phyloP scores from a whole-genome alignment of 2,888 invertebrate species.

The Eupithecia subfuscata region DNA sequence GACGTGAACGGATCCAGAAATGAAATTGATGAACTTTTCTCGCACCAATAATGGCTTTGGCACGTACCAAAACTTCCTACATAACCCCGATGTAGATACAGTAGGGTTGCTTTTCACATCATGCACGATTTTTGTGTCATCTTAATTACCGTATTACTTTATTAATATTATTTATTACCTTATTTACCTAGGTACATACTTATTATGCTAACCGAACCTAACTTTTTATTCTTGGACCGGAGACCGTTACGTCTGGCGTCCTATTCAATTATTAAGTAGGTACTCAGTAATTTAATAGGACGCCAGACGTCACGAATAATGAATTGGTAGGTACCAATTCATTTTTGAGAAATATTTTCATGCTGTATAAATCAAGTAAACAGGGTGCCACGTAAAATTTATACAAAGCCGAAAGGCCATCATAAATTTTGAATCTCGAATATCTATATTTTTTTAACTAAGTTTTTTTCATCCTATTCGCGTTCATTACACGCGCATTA shows the following conservation, averaged over 20 bases:
- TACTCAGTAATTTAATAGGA: too few relatives aligned
- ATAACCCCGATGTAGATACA: conserved; percentile 57
- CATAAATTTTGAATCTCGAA: too few relatives aligned
- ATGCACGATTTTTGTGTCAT: not conserved
- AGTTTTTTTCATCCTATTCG: too few relatives aligned
- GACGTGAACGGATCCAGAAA: conserved; percentile 69
- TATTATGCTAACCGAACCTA: not conserved
- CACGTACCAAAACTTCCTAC: conserved; percentile 84
- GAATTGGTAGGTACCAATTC: not conserved
- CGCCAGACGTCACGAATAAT: too few relatives aligned
- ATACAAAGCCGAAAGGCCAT: too few relatives aligned
- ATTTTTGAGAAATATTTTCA: not conserved
- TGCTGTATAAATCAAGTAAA: too few relatives aligned
- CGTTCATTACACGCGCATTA: too few relatives aligned
- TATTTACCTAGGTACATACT: not conserved
- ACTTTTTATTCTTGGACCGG: not conserved
- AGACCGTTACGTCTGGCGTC: not conserved
- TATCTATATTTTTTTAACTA: too few relatives aligned
- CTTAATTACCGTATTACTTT: not conserved
- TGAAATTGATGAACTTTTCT: conserved; percentile 85
- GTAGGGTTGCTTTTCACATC: conserved; percentile 64
- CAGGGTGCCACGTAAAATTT: too few relatives aligned
- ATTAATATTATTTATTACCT: too few relatives aligned
- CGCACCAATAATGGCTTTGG: conserved; percentile 84
- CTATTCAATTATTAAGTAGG: not conserved